phyloP scores from a whole-genome alignment of 2,113 vertebrate species.

The Mystacornis crossleyi region DNA sequence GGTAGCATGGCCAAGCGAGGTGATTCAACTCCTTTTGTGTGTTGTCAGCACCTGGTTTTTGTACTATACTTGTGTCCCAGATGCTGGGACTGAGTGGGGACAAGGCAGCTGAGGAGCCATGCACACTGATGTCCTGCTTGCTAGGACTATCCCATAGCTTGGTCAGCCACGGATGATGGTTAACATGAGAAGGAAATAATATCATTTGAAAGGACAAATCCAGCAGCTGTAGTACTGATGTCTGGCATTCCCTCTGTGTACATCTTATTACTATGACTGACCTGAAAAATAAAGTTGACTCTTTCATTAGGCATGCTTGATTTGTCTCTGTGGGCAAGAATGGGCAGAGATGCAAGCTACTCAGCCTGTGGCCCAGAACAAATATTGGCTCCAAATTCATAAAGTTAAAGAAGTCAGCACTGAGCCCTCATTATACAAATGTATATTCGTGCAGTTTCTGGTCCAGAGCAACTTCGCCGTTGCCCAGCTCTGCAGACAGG shows the following conservation, averaged over 20 bases:
- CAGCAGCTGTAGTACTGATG: neutral
- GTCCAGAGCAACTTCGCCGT: neutral
- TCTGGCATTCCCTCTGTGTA: neutral
- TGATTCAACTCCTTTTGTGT: neutral
- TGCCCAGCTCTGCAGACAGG: neutral
- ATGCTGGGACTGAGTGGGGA: neutral
- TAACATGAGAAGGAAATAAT: neutral
- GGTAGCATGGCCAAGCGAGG: neutral
- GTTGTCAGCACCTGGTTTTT: accelerated
- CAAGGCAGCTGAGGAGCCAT: neutral
- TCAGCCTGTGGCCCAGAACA: neutral
- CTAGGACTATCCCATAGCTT: neutral
- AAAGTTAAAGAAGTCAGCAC: neutral
- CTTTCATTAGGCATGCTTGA: neutral
- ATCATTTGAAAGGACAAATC: neutral
- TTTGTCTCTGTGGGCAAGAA: neutral
- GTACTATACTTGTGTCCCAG: neutral
- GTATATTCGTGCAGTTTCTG: neutral
- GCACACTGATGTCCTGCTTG: accelerated
- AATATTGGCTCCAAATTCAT: neutral
- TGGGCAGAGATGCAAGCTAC: neutral
- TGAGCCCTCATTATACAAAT: neutral
- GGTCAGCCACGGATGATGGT: neutral
- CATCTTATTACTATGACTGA: neutral
- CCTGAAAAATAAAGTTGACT: neutral